These are phyloP conservation scores for Drosophila sordidula DNA, from an alignment of 2,888 invertebrate genomes.

Conservation along the genomic window DNA sequence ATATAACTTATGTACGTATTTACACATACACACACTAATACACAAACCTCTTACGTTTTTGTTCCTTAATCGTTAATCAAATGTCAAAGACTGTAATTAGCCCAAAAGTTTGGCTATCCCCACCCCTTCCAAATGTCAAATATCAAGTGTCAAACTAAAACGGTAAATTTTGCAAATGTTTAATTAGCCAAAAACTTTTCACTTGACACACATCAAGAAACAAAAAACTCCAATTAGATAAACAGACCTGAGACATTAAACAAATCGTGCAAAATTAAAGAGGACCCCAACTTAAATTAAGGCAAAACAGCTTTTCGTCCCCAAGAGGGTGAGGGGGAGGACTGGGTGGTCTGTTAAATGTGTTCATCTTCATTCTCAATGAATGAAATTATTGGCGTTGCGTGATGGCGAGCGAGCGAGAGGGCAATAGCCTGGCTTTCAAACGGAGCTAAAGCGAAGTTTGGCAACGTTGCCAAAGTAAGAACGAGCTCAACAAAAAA, in stretches of 20 bases:
- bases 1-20: no score
- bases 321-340: background rate
- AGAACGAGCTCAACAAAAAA: constrained; percentile 63
- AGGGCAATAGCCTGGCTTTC: constrained; percentile 33
- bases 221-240: constrained; percentile 34
- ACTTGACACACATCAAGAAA: constrained; percentile 37
- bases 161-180: constrained; percentile 22
- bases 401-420: constrained; percentile 15
- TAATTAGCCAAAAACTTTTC: constrained; percentile 32
- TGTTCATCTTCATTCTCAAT: constrained; percentile 64
- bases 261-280: constrained; percentile 44
- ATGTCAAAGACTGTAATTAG: constrained; percentile 24
- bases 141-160: constrained; percentile 25
- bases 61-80: constrained; percentile 6
- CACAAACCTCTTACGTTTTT: background rate
- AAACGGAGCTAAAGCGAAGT: constrained; percentile 48
- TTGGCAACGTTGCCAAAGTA: constrained; percentile 71
- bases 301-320: constrained; percentile 15
- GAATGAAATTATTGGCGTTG: constrained; percentile 67
- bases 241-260: constrained; percentile 25
- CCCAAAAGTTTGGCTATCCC: constrained; percentile 8
- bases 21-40: no score
- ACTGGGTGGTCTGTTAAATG: background rate
- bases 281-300: constrained; percentile 44
- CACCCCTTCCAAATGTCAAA: constrained; percentile 1